phyloP scores from a whole-genome alignment of 2,888 invertebrate species.

The Dasypolia templi region DNA sequence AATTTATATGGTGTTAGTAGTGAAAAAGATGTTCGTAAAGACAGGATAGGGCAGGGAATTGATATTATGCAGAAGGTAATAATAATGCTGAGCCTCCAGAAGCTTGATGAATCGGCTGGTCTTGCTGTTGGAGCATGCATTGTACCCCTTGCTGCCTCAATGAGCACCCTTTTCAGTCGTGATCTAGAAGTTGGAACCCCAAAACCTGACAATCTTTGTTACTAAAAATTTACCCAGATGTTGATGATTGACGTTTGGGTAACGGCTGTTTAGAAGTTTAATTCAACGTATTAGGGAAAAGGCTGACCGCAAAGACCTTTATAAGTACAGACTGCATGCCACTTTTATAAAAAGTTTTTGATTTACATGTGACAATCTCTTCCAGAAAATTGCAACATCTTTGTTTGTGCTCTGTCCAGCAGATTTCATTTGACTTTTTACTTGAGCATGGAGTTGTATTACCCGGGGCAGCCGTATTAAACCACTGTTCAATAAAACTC shows the following conservation, averaged over 20 bases:
- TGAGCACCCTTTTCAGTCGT: too few species aligned
- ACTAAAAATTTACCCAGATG: neutral
- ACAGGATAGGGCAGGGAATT: conserved; percentile 37
- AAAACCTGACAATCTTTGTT: neutral
- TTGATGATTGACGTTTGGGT: neutral
- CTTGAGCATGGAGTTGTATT: conserved; percentile 57
- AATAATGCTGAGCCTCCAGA: neutral
- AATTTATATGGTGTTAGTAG: conserved; percentile 22
- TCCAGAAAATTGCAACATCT: conserved; percentile 36
- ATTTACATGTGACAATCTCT: neutral
- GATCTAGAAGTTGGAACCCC: too few species aligned
- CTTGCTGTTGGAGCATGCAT: neutral
- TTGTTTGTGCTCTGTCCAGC: conserved; percentile 35
- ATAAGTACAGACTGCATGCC: neutral
- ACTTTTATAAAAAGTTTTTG: neutral
- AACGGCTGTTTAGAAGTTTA: neutral
- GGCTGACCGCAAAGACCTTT: neutral
- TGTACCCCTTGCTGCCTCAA: neutral
- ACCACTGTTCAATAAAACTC: conserved; percentile 52
- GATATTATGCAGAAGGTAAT: neutral
- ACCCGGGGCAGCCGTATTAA: conserved; percentile 30
- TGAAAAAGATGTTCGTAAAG: neutral
- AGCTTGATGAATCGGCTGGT: neutral
- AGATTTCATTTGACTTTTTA: conserved; percentile 67
- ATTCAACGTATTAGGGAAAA: neutral